phyloP scores from a whole-genome alignment of 2,113 vertebrate genomes.

The Chaetodon auriga region DNA sequence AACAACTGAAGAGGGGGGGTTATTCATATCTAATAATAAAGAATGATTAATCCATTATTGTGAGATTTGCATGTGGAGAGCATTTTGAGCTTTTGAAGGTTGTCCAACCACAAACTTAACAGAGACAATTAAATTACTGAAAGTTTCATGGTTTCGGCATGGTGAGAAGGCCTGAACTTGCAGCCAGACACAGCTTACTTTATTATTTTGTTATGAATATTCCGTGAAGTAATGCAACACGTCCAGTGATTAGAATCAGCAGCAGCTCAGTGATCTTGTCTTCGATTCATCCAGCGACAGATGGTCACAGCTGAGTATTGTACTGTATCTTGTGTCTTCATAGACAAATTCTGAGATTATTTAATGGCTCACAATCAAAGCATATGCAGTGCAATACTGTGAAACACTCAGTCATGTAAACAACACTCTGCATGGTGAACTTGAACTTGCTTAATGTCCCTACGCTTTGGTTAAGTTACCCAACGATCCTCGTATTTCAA shows the following conservation, averaged over 20 bases:
- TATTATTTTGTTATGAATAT: background rate
- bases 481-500: conserved; percentile 33
- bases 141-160: background rate
- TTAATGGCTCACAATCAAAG: conserved; percentile 3
- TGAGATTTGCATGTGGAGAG: conserved; percentile 36
- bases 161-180: background rate
- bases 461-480: conserved; percentile 16
- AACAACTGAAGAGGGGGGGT: background rate
- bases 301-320: background rate
- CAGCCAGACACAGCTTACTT: background rate
- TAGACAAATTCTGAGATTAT: conserved; percentile 5
- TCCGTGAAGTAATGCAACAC: background rate
- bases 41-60: background rate
- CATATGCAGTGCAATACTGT: background rate
- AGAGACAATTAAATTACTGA: background rate
- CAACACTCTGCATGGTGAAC: conserved; percentile 7
- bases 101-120: conserved; percentile 10
- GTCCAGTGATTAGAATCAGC: too few species aligned
- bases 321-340: background rate
- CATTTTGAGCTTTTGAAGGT: conserved; percentile 28
- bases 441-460: conserved; percentile 35
- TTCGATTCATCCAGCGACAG: background rate
- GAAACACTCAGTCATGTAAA: background rate
- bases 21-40: conserved; percentile 24
- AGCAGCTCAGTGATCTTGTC: background rate